phyloP scores from a whole-genome alignment of 1,140 invertebrate species.

The Chironomus striatipennis region DNA sequence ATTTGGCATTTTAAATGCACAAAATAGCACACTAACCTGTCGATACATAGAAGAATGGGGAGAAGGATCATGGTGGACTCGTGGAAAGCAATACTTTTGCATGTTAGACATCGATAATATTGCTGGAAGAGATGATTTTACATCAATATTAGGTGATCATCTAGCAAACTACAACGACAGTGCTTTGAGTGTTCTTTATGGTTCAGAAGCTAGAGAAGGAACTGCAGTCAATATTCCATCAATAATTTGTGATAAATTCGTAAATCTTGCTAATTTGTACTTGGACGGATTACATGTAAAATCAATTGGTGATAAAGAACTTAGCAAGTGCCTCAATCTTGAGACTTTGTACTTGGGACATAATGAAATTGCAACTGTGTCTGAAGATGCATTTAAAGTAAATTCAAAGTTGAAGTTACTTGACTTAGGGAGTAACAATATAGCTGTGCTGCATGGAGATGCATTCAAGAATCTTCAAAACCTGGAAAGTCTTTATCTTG shows the following conservation, averaged over 20 bases:
- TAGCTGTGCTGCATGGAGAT: no score
- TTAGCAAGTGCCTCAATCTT: not conserved
- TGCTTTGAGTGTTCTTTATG: not conserved
- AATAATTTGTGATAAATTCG: not conserved
- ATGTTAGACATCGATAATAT: not conserved
- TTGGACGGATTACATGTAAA: not conserved
- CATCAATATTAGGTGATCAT: not conserved
- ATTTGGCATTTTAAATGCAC: no score
- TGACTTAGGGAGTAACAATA: not conserved
- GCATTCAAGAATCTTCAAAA: no score
- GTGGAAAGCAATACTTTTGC: not conserved
- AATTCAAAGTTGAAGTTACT: not conserved
- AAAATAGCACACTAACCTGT: no score
- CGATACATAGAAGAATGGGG: no score
- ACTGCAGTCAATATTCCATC: not conserved
- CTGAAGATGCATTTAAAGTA: not conserved
- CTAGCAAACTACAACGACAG: not conserved
- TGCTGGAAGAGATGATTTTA: not conserved
- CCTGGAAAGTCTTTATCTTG: no score
- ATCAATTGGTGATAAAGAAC: not conserved
- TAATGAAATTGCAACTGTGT: not conserved
- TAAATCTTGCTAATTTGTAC: not conserved
- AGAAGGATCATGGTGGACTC: no score
- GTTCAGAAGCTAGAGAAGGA: not conserved
- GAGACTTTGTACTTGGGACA: not conserved